Evolutionary conservation across 2,888 invertebrate species (phyloP), one percentile per base, ranked within the genome.

Genomic region (Phania funesta): DNA sequence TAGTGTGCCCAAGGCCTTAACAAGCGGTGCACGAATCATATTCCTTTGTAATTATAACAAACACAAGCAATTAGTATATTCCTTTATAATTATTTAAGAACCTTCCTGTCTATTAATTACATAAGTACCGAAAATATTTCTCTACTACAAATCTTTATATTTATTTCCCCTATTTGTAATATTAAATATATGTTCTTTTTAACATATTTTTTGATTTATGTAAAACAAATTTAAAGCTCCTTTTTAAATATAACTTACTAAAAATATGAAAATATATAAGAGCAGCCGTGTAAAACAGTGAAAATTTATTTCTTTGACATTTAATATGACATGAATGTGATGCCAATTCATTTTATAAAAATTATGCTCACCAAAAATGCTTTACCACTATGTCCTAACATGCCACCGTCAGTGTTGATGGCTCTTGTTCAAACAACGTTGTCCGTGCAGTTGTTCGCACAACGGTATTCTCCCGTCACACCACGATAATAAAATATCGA

Each of bases 21-120:
- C 91, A 87, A 95, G 92, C 90, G 95, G 94, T 92, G 94, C 93
- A 92, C 96, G 95, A 92, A 96, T 92, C 96, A 96, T 96, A 86
- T 87, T 89, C 84, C 85, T 87, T 87, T 67, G 70, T 11, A 84
- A 70, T 41, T 5, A 58, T 41, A 78, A 32, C 38, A 62, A 54
- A 18, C 58, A 58, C 26, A 54, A 26, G 35, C 18, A 48, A 44
- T 29, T 18, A 11, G 54, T 48, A 65, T 18, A 35, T 60, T 60
- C 56, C 35, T 44, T 74, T 38, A 41, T 58, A 74, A 76, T 75
- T 41, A 11, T 68, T 20, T 41, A 41, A 41, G 13, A 46, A 35
- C 22, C 13, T 6, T 4, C 20, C 26, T 26, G 26, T 48, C 8
- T 44, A 20, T 52, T 52, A 75, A 82, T 82, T 82, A 82, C 82